Evolutionary conservation across 2,888 invertebrate species (phyloP), one percentile per base, ranked within the genome.

Genomic region (Lypha dubia): DNA sequence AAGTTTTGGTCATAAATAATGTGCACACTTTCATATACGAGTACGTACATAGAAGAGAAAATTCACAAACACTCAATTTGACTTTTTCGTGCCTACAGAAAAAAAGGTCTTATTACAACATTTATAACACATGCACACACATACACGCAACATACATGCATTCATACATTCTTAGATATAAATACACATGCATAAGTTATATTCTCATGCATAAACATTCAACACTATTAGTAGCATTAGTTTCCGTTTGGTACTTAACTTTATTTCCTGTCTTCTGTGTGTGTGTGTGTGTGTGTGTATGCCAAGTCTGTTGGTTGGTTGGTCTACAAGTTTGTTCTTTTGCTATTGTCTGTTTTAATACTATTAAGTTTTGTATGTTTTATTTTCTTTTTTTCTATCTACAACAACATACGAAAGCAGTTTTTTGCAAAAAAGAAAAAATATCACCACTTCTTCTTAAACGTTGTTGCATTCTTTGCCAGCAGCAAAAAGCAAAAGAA

Each of bases 1-100:
- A 89, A 89, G 87, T 88, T 88, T 87, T 28, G 81, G 86, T 84
- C 88, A 88, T 89, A 89, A 89, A 89, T 89, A 89, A 89, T 86
- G 86, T 85, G 81, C 84, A 81, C 84, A 84, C 84, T 79, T 77
- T 58, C 74, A 41, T 46, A 68, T 28, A n/a, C n/a, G n/a, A n/a
- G n/a, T n/a, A n/a, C n/a, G n/a, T n/a, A n/a, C n/a, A n/a, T n/a
- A n/a, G n/a, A n/a, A 68, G 11, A 53, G 17, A 56, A 63, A 28
- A 41, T 5, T 15, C 24, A 38, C 58, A 44, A 44, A 38, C 28
- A 41, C 17, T 7, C 51, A 70, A 70, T 68, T 49, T 28, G 70
- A 70, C 41, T 63, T 75, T 63, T 65, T 41, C 35, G 3, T 73
- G 81, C 35, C 70, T 63, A 70, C n/a, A 70, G 38, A 28, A 73